Evolutionary conservation across 1,140 invertebrate genomes (phyloP), one percentile per base, ranked within the genome.

Genomic region (Scaptodrosophila lebanonensis): DNA sequence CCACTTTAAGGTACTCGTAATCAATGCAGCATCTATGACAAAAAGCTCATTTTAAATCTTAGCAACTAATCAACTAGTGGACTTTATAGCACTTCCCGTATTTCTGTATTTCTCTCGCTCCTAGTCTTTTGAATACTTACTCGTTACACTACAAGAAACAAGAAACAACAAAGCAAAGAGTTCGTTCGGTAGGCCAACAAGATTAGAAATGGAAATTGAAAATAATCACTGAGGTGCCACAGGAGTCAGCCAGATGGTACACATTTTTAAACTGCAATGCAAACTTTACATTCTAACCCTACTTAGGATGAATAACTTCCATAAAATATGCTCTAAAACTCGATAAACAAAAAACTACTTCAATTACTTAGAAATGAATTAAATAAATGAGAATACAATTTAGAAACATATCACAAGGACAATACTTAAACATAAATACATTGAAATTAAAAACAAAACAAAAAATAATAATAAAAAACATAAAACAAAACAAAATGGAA

Each of bases 391-490:
- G 75, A 79, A 76, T 73, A 73, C 73, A 79, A 83, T 84, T 84
- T 84, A 84, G 83, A 84, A 84, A 84, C 82, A 84, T 84, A 84
- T 84, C 82, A 84, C 82, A 84, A 84, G 70, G 82, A 84, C 82
- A 84, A 84, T 84, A 84, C 82, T 84, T 84, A 84, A 73, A 73
- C 66, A 76, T 84, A 54, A 77, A 79, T 82, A 61, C 66, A 76
- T 83, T 77, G 68, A 72, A 69, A 43, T 63, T 71, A 59, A 40
- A 52, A 62, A 66, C 35, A 63, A 63, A 33, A 45, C 38, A 53
- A 44, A 50, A 35, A 30, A 48, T 35, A 47, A 39, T 33, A 51
- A 32, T 50, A 42, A 35, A 25, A 11, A 22, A 27, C n/a, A 43
- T 20, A 52, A 62, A 58, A 49, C 20, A 44, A 35, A 38, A 51